Base-by-base conservation (phyloP, 2,113 vertebrate species). In the Glareola pratincola region DNA sequence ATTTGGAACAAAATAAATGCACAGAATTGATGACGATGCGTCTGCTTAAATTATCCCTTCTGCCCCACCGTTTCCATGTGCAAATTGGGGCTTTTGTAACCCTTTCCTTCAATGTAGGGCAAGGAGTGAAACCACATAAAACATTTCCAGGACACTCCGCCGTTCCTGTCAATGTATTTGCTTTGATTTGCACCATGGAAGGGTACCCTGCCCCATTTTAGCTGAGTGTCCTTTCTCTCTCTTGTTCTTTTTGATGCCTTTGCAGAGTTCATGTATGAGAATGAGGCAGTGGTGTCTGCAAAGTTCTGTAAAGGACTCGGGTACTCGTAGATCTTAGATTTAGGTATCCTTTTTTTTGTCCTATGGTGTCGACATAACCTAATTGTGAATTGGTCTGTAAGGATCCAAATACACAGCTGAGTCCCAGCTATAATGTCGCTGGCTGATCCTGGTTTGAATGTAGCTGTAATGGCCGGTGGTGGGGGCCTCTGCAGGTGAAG, bases 391-490 rank as follows among this genome's bases (percentile, higher is more conserved):
- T 43, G 26, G 16, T 36, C 47, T 5, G 3, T 54, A 41, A 67
- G n/a, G 29, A 36, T 32, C 15, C n/a, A 74, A 34, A 51, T 21
- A 15, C 12, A 5, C 41, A 37, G 32, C 43, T 32, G 67, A 32
- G 54, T 32, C 29, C 16, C 68, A 37, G 0, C 1, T 36, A 4
- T 5, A 19, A 9, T 21, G 45, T 59, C 0, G 1, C 36, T 86
- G 54, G 16, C 50, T n/a, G 60, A 47, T 68, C 43, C 24, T 34
- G 9, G 34, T 19, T 75, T 4, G 10, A 82, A 29, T 17, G 43
- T 13, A 39, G 36, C 59, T 76, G 6, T 30, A 11, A 15, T 34
- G 34, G n/a, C 50, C 47, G 26, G 51, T 20, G 21, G 13, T 48
- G 37, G 59, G 32, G 66, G 27, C 50, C 19, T 43, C 73, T 53